These are phyloP conservation scores for Spicauda simplicius DNA, from an alignment of 2,888 invertebrate species.

Conservation along the genomic window DNA sequence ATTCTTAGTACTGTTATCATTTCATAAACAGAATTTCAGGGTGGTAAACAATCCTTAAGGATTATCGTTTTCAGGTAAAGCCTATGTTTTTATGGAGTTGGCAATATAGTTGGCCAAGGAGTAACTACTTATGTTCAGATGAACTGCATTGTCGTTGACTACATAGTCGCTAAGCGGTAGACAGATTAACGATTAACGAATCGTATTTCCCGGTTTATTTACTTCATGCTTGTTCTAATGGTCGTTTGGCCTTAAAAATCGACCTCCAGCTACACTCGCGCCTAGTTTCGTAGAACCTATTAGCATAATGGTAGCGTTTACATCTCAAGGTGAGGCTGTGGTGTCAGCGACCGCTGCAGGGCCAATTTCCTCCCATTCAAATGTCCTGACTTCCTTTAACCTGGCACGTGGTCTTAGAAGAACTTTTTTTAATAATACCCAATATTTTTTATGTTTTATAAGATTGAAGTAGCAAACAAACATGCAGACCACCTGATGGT, in stretches of 20 bases:
- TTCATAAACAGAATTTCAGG: too few relatives aligned
- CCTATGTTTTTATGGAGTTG: too few relatives aligned
- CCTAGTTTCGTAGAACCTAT: conserved; percentile 54
- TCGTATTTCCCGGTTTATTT: neutral
- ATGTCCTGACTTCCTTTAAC: conserved; percentile 25
- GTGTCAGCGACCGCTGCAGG: conserved; percentile 51
- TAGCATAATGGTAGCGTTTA: conserved; percentile 48
- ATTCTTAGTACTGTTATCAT: too few relatives aligned
- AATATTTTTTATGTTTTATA: too few relatives aligned
- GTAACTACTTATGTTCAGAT: too few relatives aligned
- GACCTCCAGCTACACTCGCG: conserved; percentile 35
- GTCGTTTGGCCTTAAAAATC: conserved; percentile 9
- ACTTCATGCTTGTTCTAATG: neutral
- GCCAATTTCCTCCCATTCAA: conserved; percentile 40
- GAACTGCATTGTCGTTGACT: too few relatives aligned
- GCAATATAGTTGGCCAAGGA: too few relatives aligned
- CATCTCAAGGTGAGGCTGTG: conserved; percentile 52
- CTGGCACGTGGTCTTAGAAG: conserved; percentile 17
- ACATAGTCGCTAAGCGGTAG: too few relatives aligned
- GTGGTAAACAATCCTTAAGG: too few relatives aligned
- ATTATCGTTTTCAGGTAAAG: too few relatives aligned
- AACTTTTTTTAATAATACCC: neutral
- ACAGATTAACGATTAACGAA: neutral
- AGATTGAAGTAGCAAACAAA: too few relatives aligned
- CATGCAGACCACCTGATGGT: too few relatives aligned